Conservation (phyloP, 2,888 invertebrate species). For the Drosophila gaucha region DNA sequence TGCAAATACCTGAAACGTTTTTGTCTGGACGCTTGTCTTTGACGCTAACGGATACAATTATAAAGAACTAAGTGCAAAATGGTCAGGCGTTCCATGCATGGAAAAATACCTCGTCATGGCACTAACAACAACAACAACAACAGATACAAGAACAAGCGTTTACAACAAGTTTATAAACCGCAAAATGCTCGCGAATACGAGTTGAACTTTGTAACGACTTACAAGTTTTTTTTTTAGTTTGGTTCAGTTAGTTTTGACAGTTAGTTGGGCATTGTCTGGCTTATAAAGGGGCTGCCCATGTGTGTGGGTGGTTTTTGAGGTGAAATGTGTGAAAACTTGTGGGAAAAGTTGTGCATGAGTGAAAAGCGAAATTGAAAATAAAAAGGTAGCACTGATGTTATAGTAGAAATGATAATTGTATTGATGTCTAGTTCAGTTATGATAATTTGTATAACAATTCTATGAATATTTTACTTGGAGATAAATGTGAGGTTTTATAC, state of each 20-base stretch:
- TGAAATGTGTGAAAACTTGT: constrained; percentile 2
- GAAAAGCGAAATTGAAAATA: not conserved
- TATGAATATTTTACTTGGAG: not conserved
- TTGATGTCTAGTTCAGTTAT: constrained; percentile 2
- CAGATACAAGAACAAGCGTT: constrained; percentile 16
- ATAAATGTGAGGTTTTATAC: not conserved
- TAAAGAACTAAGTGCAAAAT: constrained; percentile 36
- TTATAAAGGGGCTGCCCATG: not conserved
- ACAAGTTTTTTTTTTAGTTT: constrained; percentile 29
- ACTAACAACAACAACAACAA: constrained; percentile 13
- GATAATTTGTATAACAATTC: not conserved
- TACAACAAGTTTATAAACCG: constrained; percentile 41
- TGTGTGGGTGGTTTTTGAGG: not conserved
- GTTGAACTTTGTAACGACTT: constrained; percentile 47
- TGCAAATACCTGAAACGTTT: constrained; percentile 38
- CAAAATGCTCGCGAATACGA: constrained; percentile 47
- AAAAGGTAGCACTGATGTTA: constrained; percentile 7
- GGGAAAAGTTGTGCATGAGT: not conserved
- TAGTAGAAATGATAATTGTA: constrained; percentile 7
- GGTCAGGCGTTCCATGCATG: constrained; percentile 26
- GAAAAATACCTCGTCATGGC: constrained; percentile 9
- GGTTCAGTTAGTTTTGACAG: constrained; percentile 21
- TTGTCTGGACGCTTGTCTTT: constrained; percentile 13
- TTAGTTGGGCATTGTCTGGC: constrained; percentile 6
- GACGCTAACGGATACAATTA: constrained; percentile 43